Evolutionary conservation across 2,888 invertebrate species (phyloP).

Genomic region (Drosophila bunnanda): DNA sequence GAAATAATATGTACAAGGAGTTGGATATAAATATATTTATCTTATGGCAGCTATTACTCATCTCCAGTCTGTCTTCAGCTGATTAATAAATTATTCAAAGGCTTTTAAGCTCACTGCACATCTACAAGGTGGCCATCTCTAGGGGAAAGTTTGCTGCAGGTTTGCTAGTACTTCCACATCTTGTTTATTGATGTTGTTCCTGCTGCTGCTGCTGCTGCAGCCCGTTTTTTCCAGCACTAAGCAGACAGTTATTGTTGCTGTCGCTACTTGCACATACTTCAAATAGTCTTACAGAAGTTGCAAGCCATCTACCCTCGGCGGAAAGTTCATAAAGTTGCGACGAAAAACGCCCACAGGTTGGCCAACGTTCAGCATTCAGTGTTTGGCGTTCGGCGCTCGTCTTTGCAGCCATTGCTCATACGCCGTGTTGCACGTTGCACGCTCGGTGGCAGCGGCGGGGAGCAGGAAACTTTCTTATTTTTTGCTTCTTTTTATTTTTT

Average conservation of each 20-base stretch:
- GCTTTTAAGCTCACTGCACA: neutral
- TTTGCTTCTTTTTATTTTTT: conserved; percentile 21
- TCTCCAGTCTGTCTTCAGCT: neutral
- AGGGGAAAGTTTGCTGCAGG: conserved; percentile 27
- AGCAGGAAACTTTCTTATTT: conserved; percentile 25
- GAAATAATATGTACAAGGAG: neutral
- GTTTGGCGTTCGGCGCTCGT: conserved; percentile 51
- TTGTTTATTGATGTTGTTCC: conserved; percentile 42
- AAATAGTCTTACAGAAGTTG: conserved; percentile 70
- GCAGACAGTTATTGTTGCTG: conserved; percentile 60
- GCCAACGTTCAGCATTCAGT: conserved; percentile 57
- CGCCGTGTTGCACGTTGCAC: conserved; percentile 59
- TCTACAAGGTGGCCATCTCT: conserved; percentile 24
- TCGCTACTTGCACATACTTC: conserved; percentile 71
- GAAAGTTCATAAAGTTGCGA: conserved; percentile 75
- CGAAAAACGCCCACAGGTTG: conserved; percentile 76
- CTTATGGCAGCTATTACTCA: neutral
- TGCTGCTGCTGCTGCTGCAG: conserved; percentile 24
- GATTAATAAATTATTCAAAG: conserved; percentile 5
- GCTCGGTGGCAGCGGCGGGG: conserved; percentile 6
- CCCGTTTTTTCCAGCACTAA: conserved; percentile 36
- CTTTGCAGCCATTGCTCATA: conserved; percentile 71
- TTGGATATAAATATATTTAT: neutral
- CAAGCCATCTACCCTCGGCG: conserved; percentile 41
- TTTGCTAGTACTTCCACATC: conserved; percentile 28